These are phyloP conservation scores for Hylaeus anthracinus DNA, from an alignment of 1,140 invertebrate genomes.

Conservation along the genomic window DNA sequence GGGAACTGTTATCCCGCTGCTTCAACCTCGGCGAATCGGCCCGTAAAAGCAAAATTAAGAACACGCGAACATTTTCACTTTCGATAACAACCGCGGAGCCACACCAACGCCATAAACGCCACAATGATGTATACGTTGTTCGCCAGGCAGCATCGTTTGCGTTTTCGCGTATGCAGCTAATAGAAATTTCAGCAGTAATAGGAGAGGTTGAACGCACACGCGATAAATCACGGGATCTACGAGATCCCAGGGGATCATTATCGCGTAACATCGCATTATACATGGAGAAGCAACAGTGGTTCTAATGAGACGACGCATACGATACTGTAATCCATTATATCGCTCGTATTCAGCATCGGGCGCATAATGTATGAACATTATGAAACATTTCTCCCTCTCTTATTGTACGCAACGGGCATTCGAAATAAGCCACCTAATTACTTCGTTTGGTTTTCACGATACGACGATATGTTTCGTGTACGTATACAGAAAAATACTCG, in stretches of 20 bases:
- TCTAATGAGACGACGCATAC: conserved; percentile 28
- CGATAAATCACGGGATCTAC: conserved; percentile 21
- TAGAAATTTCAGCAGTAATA: neutral
- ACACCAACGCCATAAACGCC: no score
- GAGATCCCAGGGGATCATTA: conserved; percentile 29
- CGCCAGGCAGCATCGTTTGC: no score
- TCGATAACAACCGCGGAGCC: no score
- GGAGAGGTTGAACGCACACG: neutral
- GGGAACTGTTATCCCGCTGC: no score
- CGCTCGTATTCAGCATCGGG: conserved; percentile 9
- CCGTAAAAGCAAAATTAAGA: no score
- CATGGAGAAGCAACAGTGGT: conserved; percentile 4
- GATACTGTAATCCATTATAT: conserved; percentile 34
- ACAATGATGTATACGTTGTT: no score
- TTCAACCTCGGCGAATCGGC: no score
- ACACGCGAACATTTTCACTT: no score
- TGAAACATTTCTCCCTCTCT: neutral
- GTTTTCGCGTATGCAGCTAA: neutral
- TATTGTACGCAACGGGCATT: neutral
- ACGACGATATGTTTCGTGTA: no score
- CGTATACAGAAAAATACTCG: no score
- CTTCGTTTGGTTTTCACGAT: no score
- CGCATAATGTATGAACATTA: conserved; percentile 33
- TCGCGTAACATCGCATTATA: conserved; percentile 2
- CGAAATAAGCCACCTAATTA: neutral